These are phyloP conservation scores for Actenoides lindsayi DNA, from an alignment of 2,113 vertebrate species.

Conservation along the genomic window DNA sequence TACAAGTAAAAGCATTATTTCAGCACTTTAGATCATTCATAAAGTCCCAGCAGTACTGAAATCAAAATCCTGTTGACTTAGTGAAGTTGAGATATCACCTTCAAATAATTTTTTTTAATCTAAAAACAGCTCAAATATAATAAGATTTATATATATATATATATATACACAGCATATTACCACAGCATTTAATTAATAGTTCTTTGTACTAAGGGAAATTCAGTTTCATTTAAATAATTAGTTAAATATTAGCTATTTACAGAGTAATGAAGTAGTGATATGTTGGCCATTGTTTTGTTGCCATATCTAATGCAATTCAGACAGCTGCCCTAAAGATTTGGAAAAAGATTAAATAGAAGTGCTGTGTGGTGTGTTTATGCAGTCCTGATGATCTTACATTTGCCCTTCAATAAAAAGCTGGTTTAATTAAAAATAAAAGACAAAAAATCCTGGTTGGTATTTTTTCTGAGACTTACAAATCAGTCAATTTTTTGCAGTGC, in stretches of 20 bases:
- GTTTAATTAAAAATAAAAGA: background rate
- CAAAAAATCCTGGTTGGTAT: background rate
- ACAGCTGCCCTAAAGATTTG: background rate
- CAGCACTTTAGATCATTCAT: background rate
- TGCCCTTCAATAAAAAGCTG: background rate
- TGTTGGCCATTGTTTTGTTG: background rate
- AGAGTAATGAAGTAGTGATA: background rate
- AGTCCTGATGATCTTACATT: background rate
- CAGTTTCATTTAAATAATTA: background rate
- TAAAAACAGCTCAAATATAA: background rate
- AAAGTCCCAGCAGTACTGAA: background rate
- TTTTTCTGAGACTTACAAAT: background rate
- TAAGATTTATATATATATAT: background rate
- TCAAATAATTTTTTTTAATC: background rate
- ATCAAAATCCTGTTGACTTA: background rate
- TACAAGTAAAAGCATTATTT: background rate
- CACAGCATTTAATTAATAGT: background rate
- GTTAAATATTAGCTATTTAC: background rate
- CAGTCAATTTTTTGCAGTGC: background rate
- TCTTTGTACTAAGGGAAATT: background rate
- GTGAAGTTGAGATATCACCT: background rate
- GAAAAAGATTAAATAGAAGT: background rate
- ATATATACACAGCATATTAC: background rate
- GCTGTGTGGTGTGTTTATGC: background rate
- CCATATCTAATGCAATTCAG: background rate